Base-by-base conservation (phyloP, 2,888 invertebrate genomes). In the Diloba caeruleocephala region DNA sequence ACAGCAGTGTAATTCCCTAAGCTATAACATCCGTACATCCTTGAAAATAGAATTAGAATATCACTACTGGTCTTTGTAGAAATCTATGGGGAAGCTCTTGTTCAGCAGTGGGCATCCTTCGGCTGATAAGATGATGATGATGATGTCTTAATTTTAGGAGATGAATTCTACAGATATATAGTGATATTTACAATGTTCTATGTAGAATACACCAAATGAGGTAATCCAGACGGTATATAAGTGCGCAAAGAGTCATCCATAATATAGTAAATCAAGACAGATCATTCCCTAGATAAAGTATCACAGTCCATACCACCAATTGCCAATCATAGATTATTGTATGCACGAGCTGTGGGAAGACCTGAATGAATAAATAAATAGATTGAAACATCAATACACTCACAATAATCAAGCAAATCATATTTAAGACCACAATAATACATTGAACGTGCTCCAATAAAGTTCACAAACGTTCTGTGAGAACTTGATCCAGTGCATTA, bases 401-500 rank as follows among this genome's bases (percentile, higher is more conserved):
- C 17, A 39, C 41, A 43, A 50, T 48, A 33, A 36, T 51, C 34
- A 34, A 53, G 26, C 33, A 68, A 62, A 67, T 71, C 38, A 68
- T 65, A 61, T 71, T 69, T 64, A 68, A 53, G 55, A 39, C 41
- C 37, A 42, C 58, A 38, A 34, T 54, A 73, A 68, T 71, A 68
- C 42, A 49, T 36, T 41, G 55, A 41, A 67, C 59, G 59, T 63
- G 57, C 55, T 59, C 44, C 46, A 74, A 70, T 61, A 70, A 69
- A 58, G 55, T 58, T 39, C 32, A 36, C 46, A 23, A 60, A 63
- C 48, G 52, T 32, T 66, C 43, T 78, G 77, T 85, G 85, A 74
- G 83, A 84, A 83, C 76, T 73, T 60, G 59, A 74, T 71, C 64
- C 57, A 61, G 21, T 46, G n/a, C 63, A 83, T 85, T 78, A 82